These are phyloP conservation scores for Sebastes diploproa DNA, from an alignment of 2,797 vertebrate species.

Conservation along the genomic window DNA sequence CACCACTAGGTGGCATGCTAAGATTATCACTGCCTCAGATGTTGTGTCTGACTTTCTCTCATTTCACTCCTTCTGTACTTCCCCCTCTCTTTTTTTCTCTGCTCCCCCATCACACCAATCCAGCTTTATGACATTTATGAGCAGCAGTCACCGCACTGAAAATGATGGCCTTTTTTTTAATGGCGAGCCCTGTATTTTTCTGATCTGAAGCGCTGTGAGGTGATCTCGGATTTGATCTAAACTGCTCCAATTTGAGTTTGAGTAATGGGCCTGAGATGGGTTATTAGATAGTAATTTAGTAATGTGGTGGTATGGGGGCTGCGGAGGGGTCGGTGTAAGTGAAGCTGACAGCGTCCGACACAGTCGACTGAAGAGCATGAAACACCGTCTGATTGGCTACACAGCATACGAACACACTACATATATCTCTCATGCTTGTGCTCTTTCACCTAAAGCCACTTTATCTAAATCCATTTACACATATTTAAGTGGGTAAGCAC, in stretches of 20 bases:
- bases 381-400: slow-evolving; percentile 25
- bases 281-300: slow-evolving; percentile 67
- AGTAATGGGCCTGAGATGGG: slow-evolving; percentile 65
- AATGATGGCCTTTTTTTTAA: slow-evolving; percentile 33
- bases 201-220: slow-evolving; percentile 23
- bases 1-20: slow-evolving; percentile 79
- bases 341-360: slow-evolving; percentile 53
- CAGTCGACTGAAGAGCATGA: slow-evolving; percentile 23
- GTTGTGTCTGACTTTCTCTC: background rate
- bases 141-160: slow-evolving; percentile 38
- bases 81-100: background rate
- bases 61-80: background rate
- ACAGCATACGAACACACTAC: background rate
- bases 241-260: slow-evolving; percentile 58
- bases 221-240: slow-evolving; percentile 56
- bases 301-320: slow-evolving; percentile 16
- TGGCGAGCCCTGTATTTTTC: slow-evolving; percentile 24
- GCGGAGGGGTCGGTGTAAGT: slow-evolving; percentile 37
- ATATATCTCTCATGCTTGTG: background rate
- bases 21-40: slow-evolving; percentile 47
- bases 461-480: slow-evolving; percentile 15
- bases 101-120: slow-evolving; percentile 31
- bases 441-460: slow-evolving; percentile 16
- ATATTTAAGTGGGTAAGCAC: slow-evolving; percentile 6
- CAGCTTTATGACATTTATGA: slow-evolving; percentile 59